These are phyloP conservation scores for Dicentrarchus labrax DNA, from an alignment of 2,113 vertebrate species.

Conservation along the genomic window DNA sequence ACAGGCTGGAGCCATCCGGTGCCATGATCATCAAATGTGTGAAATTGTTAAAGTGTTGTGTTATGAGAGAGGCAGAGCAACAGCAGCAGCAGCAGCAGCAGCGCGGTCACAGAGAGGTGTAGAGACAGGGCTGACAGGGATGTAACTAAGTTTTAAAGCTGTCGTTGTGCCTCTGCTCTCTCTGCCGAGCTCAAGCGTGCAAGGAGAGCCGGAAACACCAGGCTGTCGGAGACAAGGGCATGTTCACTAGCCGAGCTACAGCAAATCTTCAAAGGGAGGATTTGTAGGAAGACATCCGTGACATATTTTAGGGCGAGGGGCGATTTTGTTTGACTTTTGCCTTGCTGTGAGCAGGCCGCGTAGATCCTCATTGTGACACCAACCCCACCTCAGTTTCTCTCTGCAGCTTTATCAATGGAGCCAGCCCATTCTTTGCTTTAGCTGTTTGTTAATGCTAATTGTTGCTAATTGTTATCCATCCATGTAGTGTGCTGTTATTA, in stretches of 20 bases:
- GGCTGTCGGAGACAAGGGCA: constrained; percentile 53
- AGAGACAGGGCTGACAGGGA: constrained; percentile 59
- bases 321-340: constrained; percentile 33
- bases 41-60: constrained; percentile 4
- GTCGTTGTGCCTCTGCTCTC: constrained; percentile 14
- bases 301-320: constrained; percentile 36
- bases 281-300: constrained; percentile 61
- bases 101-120: constrained; percentile 22
- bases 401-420: background rate
- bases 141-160: constrained; percentile 32
- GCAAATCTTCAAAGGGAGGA: constrained; percentile 74
- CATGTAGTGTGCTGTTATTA: background rate
- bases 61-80: background rate
- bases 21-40: background rate
- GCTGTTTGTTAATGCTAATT: background rate
- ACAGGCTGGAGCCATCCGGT: background rate
- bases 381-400: constrained; percentile 2
- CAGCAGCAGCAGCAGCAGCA: constrained; percentile 33
- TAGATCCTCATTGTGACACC: constrained; percentile 41
- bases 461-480: background rate
- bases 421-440: background rate
- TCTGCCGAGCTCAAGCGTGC: constrained; percentile 43
- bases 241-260: constrained; percentile 55
- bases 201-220: constrained; percentile 14
- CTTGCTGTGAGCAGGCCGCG: background rate